Conservation (phyloP, 2,888 invertebrate species). For the Eristalis intricaria region DNA sequence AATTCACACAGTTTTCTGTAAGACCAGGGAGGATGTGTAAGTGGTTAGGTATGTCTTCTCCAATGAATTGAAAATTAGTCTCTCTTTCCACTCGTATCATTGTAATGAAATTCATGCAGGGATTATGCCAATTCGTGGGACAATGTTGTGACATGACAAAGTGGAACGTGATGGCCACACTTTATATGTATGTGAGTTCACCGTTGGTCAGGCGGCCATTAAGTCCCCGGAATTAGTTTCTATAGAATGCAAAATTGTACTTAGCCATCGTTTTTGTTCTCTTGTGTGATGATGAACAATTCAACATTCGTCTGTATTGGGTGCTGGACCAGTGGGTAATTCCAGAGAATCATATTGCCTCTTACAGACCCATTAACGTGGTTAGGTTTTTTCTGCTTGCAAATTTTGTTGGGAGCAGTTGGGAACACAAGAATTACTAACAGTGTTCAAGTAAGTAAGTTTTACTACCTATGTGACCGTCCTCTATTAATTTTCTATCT, state of each 20-base stretch:
- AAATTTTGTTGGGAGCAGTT: too few species aligned
- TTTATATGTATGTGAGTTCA: background rate
- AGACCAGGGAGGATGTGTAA: background rate
- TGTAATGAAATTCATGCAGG: background rate
- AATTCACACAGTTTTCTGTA: too few species aligned
- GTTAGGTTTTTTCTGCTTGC: too few species aligned
- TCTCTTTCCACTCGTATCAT: background rate
- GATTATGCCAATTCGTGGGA: background rate
- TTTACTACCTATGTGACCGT: too few species aligned
- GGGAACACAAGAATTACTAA: too few species aligned
- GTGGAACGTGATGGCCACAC: background rate
- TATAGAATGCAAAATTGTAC: background rate
- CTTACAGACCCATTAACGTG: too few species aligned
- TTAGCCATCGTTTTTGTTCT: background rate
- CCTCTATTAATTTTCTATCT: too few species aligned
- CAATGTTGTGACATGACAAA: background rate
- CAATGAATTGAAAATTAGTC: background rate
- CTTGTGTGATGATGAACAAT: background rate
- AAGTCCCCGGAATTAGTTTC: background rate
- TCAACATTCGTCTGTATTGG: background rate
- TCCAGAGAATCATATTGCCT: background rate
- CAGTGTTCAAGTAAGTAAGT: too few species aligned
- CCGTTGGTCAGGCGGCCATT: background rate
- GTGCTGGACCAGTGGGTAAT: background rate
- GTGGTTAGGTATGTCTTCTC: background rate